Percentiles rank a stretch among this genome's conserved stretches.
Evolutionary conservation across 2,888 invertebrate genomes (phyloP).

Genomic region (Acrobasis repandana): DNA sequence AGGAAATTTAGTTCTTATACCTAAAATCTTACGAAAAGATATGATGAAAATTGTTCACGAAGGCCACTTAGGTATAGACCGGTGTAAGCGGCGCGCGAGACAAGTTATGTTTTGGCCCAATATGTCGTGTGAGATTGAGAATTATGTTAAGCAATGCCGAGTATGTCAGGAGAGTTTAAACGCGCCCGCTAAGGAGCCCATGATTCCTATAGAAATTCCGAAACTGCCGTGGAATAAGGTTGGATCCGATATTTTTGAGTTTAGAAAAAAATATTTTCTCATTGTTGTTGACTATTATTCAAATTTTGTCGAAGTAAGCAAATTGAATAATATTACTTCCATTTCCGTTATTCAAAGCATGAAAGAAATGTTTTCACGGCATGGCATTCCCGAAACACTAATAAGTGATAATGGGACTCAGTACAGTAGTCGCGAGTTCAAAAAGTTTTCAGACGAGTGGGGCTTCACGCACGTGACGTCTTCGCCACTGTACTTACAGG

Average conservation of each 20-base stretch:
- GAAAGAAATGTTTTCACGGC: conserved; percentile 29
- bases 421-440: conserved; percentile 25
- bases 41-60: conserved; percentile 39
- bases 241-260: conserved; percentile 31
- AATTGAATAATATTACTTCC: too few relatives aligned
- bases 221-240: conserved; percentile 28
- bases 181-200: conserved; percentile 11
- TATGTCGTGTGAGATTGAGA: too few relatives aligned
- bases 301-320: too few relatives aligned
- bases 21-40: conserved; percentile 26
- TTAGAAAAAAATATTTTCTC: too few relatives aligned
- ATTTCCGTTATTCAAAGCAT: too few relatives aligned
- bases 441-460: conserved; percentile 24
- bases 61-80: conserved; percentile 40
- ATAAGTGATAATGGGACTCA: conserved; percentile 29
- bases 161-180: too few relatives aligned
- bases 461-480: too few relatives aligned
- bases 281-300: too few relatives aligned
- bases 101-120: too few relatives aligned
- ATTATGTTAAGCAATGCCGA: too few relatives aligned
- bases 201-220: conserved; percentile 26
- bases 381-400: conserved; percentile 28
- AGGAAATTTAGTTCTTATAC: conserved; percentile 34
- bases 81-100: too few relatives aligned
- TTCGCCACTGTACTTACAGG: too few relatives aligned